Evolutionary conservation across 2,888 invertebrate genomes (phyloP).

Genomic region (Rhagium mordax): DNA sequence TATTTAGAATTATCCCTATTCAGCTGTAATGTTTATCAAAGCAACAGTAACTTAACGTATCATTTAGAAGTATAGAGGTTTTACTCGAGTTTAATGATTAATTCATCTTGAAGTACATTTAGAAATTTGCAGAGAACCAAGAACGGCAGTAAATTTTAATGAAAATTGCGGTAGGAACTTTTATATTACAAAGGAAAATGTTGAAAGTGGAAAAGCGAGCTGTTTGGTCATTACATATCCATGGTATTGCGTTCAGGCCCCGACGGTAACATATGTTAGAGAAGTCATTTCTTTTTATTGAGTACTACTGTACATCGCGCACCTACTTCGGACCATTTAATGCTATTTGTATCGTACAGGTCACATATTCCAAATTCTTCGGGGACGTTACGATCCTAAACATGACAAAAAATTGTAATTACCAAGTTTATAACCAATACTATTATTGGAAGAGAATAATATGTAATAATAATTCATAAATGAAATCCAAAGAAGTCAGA

Average conservation of each 20-base stretch:
- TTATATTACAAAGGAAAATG: slow-evolving; percentile 45
- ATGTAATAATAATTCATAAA: no score
- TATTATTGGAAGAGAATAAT: no score
- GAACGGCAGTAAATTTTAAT: slow-evolving; percentile 49
- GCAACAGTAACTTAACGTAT: slow-evolving; percentile 2
- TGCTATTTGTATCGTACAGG: not conserved
- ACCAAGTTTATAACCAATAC: no score
- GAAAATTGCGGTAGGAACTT: slow-evolving; percentile 47
- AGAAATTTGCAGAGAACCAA: slow-evolving; percentile 29
- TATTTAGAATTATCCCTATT: not conserved
- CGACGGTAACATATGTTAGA: slow-evolving; percentile 63
- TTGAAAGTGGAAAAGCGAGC: slow-evolving; percentile 45
- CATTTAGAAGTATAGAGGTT: slow-evolving; percentile 5
- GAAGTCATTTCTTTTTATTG: slow-evolving; percentile 64
- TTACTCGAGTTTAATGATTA: slow-evolving; percentile 32
- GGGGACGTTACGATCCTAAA: not conserved
- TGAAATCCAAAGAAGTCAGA: no score
- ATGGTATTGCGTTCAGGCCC: slow-evolving; percentile 55
- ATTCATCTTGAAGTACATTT: slow-evolving; percentile 34
- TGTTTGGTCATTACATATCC: slow-evolving; percentile 55
- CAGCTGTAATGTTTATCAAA: not conserved
- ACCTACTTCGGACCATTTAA: slow-evolving; percentile 48
- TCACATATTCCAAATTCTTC: not conserved
- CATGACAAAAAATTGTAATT: no score
- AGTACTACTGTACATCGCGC: slow-evolving; percentile 62